Conservation (phyloP, 2,888 invertebrate species). For the Drosophila setosimentum region DNA sequence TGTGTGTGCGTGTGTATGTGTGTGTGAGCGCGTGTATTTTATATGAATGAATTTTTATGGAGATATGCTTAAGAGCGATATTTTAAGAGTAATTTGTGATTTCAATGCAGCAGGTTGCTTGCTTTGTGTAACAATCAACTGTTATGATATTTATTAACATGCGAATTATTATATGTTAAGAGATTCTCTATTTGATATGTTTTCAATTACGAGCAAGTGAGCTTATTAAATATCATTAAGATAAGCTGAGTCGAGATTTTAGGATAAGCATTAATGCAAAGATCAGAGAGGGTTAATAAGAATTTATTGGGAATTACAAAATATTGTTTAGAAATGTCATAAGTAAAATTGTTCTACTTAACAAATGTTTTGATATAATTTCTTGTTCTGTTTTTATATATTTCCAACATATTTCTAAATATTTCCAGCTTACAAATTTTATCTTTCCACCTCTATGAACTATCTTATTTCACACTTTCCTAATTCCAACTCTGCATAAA, state of each 20-base stretch:
- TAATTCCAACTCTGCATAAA: conserved; percentile 28
- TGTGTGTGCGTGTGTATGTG: conserved; percentile 6
- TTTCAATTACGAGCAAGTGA: conserved; percentile 28
- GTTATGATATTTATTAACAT: conserved; percentile 38
- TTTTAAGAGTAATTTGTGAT: conserved; percentile 37
- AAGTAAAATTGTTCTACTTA: background rate
- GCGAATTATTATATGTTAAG: conserved; percentile 22
- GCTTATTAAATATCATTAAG: background rate
- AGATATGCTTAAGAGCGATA: conserved; percentile 35
- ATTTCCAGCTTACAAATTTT: background rate
- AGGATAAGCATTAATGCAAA: too few relatives aligned
- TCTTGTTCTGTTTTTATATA: background rate
- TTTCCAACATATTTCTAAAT: background rate
- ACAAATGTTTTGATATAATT: background rate
- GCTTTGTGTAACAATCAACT: conserved; percentile 37
- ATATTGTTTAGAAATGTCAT: background rate
- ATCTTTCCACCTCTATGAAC: background rate
- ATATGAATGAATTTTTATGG: conserved; percentile 68
- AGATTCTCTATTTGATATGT: conserved; percentile 27
- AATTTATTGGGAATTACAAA: background rate
- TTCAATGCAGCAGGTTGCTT: conserved; percentile 56
- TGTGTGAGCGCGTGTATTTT: conserved; percentile 17
- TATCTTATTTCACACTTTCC: conserved; percentile 15
- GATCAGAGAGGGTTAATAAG: background rate
- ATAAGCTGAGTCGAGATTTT: conserved; percentile 3